Conservation (phyloP, 2,797 vertebrate genomes). For the Capromys pilorides region DNA sequence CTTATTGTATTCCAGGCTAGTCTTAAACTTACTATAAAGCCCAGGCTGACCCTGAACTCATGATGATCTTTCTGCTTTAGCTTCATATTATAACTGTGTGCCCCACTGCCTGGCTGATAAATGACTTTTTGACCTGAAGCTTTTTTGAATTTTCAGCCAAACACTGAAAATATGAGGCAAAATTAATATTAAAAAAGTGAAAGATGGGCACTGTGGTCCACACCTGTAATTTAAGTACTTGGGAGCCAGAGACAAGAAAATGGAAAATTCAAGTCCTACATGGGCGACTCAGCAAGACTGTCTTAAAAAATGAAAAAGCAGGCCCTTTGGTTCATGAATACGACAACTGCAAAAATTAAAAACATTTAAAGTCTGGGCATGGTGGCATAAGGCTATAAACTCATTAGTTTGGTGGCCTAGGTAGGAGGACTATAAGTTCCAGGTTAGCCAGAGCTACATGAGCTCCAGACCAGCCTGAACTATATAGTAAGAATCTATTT, state of each 20-base stretch:
- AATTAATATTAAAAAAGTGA: background rate
- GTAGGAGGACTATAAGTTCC: background rate
- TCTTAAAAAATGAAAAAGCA: background rate
- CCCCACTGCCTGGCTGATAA: background rate
- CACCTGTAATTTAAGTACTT: background rate
- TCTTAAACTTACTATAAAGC: background rate
- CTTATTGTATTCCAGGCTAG: no score
- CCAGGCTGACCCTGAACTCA: background rate
- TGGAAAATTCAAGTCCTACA: background rate
- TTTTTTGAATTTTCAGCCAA: background rate
- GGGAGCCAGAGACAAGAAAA: background rate
- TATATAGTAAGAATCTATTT: background rate
- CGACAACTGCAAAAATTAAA: background rate
- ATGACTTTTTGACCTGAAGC: conserved; percentile 29
- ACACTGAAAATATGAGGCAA: background rate
- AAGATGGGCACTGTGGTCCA: background rate
- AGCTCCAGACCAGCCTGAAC: background rate
- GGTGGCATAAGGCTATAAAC: background rate
- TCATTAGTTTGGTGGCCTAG: background rate
- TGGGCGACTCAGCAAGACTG: background rate
- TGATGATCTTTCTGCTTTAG: background rate
- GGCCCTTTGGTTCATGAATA: background rate
- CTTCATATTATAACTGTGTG: background rate
- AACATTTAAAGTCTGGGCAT: background rate
- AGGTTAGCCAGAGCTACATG: background rate